Conservation (phyloP, 2,888 invertebrate species). For the Protodeltote pygarga region DNA sequence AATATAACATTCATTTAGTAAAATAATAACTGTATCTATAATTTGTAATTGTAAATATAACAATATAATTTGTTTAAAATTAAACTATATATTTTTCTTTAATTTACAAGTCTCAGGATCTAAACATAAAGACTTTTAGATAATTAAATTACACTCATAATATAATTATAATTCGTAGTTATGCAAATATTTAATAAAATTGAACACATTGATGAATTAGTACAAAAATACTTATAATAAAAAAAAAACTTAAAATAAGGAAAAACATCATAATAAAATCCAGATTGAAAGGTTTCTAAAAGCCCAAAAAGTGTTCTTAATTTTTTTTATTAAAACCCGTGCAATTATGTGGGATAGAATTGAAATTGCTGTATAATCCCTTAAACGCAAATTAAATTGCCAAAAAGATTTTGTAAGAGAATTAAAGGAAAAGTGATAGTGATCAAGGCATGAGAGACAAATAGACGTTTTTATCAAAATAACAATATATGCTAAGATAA, state of each 20-base stretch:
- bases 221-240: not conserved
- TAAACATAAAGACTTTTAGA: too few relatives aligned
- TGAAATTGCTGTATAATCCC: conserved; percentile 49
- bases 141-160: too few relatives aligned
- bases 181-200: not conserved
- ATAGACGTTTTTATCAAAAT: not conserved
- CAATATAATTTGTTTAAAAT: not conserved
- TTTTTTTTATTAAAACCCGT: conserved; percentile 28
- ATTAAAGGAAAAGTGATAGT: conserved; percentile 30
- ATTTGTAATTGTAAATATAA: too few relatives aligned
- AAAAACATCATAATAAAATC: conserved; percentile 4
- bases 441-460: conserved; percentile 14
- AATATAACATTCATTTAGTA: conserved; percentile 23
- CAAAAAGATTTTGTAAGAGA: conserved; percentile 42
- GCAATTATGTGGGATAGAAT: conserved; percentile 46
- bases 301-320: conserved; percentile 20
- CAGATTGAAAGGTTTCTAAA: conserved; percentile 12
- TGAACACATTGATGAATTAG: not conserved
- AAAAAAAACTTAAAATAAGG: not conserved
- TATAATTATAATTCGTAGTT: too few relatives aligned
- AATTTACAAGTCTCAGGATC: too few relatives aligned
- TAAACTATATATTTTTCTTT: too few relatives aligned
- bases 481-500: not conserved
- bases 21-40: conserved; percentile 19
- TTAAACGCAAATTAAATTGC: conserved; percentile 50